These are phyloP conservation scores for Drosophila paracracens DNA, from an alignment of 2,888 invertebrate species.

Conservation along the genomic window DNA sequence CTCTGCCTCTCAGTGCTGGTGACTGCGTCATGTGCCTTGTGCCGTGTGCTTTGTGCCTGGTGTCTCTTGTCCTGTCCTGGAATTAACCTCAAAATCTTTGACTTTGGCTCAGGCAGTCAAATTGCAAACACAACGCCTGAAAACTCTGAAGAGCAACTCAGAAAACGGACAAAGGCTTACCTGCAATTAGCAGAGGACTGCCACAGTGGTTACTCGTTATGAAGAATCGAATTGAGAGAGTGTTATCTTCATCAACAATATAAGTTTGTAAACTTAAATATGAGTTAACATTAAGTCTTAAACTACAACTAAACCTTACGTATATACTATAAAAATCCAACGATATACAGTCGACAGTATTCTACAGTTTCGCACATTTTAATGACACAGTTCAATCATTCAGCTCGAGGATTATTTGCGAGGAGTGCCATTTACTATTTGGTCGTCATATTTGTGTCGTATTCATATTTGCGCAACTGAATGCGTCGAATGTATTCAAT, in stretches of 20 bases:
- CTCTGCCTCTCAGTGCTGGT: background rate
- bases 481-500: background rate
- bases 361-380: no score
- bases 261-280: background rate
- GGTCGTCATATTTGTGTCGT: no score
- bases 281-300: rapidly evolving
- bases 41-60: background rate
- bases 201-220: background rate
- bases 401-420: no score
- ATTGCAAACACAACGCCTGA: conserved; percentile 6
- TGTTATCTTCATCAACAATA: background rate
- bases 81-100: conserved; percentile 52
- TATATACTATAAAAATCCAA: no score
- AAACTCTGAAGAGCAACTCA: conserved; percentile 18
- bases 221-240: background rate
- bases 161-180: conserved; percentile 16
- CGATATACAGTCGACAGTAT: no score
- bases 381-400: no score
- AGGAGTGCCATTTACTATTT: background rate
- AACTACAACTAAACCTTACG: background rate
- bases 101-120: conserved; percentile 31
- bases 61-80: conserved; percentile 24
- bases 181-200: conserved; percentile 33
- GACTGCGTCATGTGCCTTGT: background rate
- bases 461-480: background rate